phyloP scores from a whole-genome alignment of 2,113 vertebrate genomes.

The Eptesicus fuscus region DNA sequence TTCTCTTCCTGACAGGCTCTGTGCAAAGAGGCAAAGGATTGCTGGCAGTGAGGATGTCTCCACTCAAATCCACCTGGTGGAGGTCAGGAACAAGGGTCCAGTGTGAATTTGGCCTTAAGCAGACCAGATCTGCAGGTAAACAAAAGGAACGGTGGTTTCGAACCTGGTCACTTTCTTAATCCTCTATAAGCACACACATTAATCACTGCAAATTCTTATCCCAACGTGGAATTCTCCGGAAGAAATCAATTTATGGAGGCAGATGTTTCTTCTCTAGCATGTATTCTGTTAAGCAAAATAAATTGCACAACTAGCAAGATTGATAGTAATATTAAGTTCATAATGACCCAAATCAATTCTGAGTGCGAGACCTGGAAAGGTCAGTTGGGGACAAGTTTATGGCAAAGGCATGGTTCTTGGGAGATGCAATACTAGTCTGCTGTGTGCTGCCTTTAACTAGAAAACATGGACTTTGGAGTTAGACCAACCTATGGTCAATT shows the following conservation, averaged over 20 bases:
- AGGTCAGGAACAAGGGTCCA: not conserved
- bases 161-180: conserved; percentile 53
- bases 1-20: conserved; percentile 67
- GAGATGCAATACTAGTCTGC: not conserved
- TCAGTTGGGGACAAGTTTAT: not conserved
- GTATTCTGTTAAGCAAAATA: conserved; percentile 54
- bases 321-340: conserved; percentile 37
- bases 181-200: conserved; percentile 48
- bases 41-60: not conserved
- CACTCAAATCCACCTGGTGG: conserved; percentile 20
- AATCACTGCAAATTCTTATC: conserved; percentile 53
- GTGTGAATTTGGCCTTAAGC: conserved; percentile 38
- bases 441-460: not conserved
- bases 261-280: conserved; percentile 54
- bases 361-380: not conserved
- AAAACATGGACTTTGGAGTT: not conserved
- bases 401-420: not conserved
- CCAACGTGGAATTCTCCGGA: conserved; percentile 43
- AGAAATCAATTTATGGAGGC: conserved; percentile 57
- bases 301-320: conserved; percentile 13
- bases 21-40: not conserved
- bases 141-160: conserved; percentile 30
- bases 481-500: not conserved
- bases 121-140: conserved; percentile 53
- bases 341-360: conserved; percentile 42